Base-by-base conservation (phyloP, 2,888 invertebrate species). In the Cantharis lateralis region DNA sequence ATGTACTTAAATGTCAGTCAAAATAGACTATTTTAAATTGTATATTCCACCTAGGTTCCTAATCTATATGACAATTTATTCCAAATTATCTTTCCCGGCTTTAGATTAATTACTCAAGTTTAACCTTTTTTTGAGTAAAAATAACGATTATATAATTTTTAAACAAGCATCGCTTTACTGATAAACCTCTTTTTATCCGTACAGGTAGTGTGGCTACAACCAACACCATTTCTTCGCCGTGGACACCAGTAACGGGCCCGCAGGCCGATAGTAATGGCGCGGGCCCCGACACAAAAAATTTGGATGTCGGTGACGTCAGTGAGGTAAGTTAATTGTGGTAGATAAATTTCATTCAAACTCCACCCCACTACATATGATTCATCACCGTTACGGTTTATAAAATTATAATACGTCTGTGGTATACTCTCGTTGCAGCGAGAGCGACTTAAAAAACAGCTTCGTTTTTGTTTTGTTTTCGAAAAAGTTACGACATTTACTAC, bases 191-290 rank as follows among this genome's bases (percentile, higher is more conserved):
- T 16, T 15, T 63, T 78, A 80, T 81, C 75, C 64, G 88, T 90
- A 28, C 88, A 91, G 91, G 90, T 89, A 90, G 91, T 88, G 90
- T 91, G 88, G 91, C 91, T 88, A 91, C 93, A 91, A 93, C 94
- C 93, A 94, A 94, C 96, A 96, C 95, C 93, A 96, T 96, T 95
- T 95, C 96, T 91, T 96, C 96, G 89, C 95, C 96, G 94, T 96
- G 96, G 96, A 95, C 96, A 91, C 94, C 96, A 90, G 95, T 95
- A 90, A 94, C 93, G 91, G 93, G 93, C 91, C 93, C 93, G 90
- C 92, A 93, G 91, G 94, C 95, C 93, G 96, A 96, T 90, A 94
- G 95, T 91, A 95, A 95, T 91, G 95, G 95, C 92, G 93, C 95
- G 93, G 95, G 95, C 91, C 94, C 95, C 91, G 95, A 95, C 90